phyloP scores from a whole-genome alignment of 2,113 vertebrate species.

The Solea solea region DNA sequence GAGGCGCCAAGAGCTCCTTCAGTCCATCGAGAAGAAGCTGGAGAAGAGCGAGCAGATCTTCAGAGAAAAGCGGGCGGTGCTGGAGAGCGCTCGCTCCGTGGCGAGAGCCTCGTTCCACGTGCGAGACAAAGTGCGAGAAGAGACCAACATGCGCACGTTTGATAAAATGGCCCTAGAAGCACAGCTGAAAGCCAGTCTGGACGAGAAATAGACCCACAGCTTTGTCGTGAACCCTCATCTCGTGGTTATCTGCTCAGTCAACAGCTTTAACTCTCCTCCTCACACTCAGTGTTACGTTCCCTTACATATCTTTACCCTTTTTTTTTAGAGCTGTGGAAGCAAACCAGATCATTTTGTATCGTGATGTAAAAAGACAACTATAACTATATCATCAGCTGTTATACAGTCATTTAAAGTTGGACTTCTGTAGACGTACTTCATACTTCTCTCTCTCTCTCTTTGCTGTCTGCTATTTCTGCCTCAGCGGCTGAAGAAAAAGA shows the following conservation, averaged over 20 bases:
- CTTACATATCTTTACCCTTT: constrained; percentile 31
- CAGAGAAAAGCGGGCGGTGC: constrained; percentile 88
- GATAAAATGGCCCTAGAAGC: constrained; percentile 98
- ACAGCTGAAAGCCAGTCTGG: constrained; percentile 90
- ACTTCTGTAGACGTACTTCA: constrained; percentile 12
- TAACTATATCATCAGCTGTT: constrained; percentile 8
- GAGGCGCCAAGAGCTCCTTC: constrained; percentile 88
- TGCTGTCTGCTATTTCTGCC: constrained; percentile 22
- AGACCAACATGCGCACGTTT: constrained; percentile 94
- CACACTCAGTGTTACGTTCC: constrained; percentile 33
- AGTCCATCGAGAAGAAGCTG: constrained; percentile 94
- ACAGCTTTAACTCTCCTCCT: constrained; percentile 52
- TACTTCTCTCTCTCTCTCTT: constrained; percentile 6
- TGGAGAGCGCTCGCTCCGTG: constrained; percentile 94
- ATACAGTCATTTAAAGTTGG: too few relatives aligned
- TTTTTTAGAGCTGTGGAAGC: constrained; percentile 17
- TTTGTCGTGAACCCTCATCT: constrained; percentile 22
- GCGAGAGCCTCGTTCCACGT: constrained; percentile 96
- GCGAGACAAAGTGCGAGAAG: constrained; percentile 92
- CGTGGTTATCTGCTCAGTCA: constrained; percentile 46
- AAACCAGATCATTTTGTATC: constrained; percentile 40
- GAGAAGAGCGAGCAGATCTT: constrained; percentile 97
- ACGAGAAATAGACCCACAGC: constrained; percentile 84
- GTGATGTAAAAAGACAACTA: constrained; percentile 19
- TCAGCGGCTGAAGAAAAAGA: constrained; percentile 70